Base-by-base conservation (phyloP, 1,140 invertebrate species). In the Phenacoccus solenopsis region DNA sequence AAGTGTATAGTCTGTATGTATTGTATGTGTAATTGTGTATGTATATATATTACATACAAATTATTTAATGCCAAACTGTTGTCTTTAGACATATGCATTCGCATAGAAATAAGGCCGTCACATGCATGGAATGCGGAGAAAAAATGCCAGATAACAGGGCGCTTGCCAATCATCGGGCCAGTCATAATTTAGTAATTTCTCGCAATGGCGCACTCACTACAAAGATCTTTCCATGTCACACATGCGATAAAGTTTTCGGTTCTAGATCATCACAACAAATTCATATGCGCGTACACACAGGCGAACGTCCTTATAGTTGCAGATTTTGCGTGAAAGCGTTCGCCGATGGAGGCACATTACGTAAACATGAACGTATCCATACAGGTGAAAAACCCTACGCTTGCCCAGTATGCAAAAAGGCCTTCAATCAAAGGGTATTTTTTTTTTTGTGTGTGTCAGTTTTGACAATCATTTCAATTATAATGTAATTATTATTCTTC, bases 291-390 rank as follows among this genome's bases (percentile, higher is more conserved):
- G 93, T 92, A 61, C 91, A 94, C 76, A 94, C 91, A 0, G 90
- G 90, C 1, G 85, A 87, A 75, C 83, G 89, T 49, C 89, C 94
- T 0, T 97, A 97, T 77, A 90, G 88, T 4, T 98, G 96, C 78
- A 86, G 88, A n/a, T 97, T 94, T 78, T 99, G 97, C 79, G 96
- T 95, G 84, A 98, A 99, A 78, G 93, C 96, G 24, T 99, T 98
- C 77, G 96, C 96, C 0, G 98, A 98, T 74, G 96, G 95, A 32
- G 96, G 95, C 5, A 99, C 98, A 67, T 80, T 99, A 49, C 87
- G 95, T 12, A 93, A 98, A 76, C 97, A 99, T 79, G 98, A 98
- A 77, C 87, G 98, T 71, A 99, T 98, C 56, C 96, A 99, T 76
- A 96, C 94, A 0, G 90, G 93, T 12, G 92, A 94, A 76, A 98